A percentile compares a stretch with the other conserved stretches of the same genome.
Evolutionary conservation across 1,140 invertebrate genomes (phyloP).

Genomic region (Neotoxoptera formosana): DNA sequence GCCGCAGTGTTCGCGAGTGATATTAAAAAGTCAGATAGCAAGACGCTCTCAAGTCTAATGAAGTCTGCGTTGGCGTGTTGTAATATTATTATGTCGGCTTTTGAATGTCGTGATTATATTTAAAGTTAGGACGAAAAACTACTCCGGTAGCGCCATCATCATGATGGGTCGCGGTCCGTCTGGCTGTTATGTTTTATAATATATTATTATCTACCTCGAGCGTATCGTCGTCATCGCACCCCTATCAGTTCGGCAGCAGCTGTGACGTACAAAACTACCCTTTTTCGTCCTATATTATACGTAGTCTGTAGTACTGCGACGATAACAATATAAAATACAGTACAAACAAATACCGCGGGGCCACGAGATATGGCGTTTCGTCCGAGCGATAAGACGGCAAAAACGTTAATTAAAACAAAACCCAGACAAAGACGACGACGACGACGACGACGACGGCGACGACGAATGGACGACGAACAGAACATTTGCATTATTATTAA

Average conservation of each 20-base stretch:
- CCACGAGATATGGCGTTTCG: neutral
- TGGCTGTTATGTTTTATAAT: neutral
- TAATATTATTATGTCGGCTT: neutral
- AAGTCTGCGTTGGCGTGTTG: neutral
- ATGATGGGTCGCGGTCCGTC: neutral
- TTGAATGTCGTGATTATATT: neutral
- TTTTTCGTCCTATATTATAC: neutral
- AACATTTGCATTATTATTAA: constrained; percentile 9
- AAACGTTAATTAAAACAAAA: constrained; percentile 1
- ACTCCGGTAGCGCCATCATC: neutral
- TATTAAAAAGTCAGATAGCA: neutral
- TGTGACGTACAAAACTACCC: neutral
- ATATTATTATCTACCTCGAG: neutral
- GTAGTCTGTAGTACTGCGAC: neutral
- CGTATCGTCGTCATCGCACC: neutral
- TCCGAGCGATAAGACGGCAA: neutral
- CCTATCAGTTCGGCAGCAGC: neutral
- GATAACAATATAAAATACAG: neutral
- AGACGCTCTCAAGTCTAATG: neutral
- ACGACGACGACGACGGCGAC: neutral
- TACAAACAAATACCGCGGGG: neutral
- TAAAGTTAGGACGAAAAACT: neutral
- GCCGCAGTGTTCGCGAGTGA: neutral
- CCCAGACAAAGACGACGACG: neutral
- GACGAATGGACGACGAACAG: neutral